phyloP scores from a whole-genome alignment of 92 coral and sea anemone species.

The Diadumene lineata region DNA sequence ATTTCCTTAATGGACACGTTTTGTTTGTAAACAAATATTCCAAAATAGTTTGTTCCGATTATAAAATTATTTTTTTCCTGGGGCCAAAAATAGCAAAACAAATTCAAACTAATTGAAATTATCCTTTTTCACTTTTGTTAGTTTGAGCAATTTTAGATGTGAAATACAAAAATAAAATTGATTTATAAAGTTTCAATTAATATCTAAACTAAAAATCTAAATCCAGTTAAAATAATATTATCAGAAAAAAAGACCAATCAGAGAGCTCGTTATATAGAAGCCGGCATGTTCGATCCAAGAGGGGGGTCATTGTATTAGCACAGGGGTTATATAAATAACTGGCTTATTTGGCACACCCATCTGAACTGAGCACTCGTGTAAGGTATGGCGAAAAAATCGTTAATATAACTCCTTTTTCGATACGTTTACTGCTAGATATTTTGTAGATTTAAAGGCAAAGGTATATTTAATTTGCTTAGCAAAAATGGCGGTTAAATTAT shows the following conservation, averaged over 20 bases:
- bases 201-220: background rate
- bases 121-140: no score
- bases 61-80: no score
- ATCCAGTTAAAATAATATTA: background rate
- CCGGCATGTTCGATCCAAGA: constrained; percentile 11
- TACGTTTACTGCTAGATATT: background rate
- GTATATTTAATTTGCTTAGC: background rate
- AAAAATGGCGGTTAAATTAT: background rate
- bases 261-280: constrained; percentile 8
- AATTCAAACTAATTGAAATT: no score
- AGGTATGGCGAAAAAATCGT: constrained; percentile 17
- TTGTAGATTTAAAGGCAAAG: background rate
- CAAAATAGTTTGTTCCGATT: no score
- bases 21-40: no score
- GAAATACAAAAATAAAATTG: no score
- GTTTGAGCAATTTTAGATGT: no score
- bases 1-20: no score
- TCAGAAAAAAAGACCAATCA: background rate
- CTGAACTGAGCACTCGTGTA: constrained; percentile 9
- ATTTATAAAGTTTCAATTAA: no score
- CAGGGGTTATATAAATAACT: constrained; percentile 34
- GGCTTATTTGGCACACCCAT: constrained; percentile 53
- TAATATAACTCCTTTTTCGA: background rate
- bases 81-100: no score
- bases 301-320: constrained; percentile 26